Evolutionary conservation across 2,797 vertebrate species (phyloP).

Genomic region (Miichthys miiuy): DNA sequence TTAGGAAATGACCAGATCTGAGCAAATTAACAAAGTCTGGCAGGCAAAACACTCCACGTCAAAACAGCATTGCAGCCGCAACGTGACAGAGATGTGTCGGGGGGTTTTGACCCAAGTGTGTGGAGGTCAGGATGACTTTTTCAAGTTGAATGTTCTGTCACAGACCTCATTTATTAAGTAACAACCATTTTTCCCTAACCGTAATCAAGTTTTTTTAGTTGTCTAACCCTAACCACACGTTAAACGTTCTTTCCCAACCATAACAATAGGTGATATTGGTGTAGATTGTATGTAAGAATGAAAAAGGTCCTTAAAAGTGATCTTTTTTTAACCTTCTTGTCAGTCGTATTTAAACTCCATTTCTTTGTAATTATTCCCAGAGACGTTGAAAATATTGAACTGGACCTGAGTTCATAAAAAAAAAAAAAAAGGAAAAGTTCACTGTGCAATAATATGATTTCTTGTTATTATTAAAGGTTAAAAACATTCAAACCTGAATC

Average conservation of each 20-base stretch:
- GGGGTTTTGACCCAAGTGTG: not conserved
- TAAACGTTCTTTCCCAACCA: no score
- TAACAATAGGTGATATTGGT: not conserved
- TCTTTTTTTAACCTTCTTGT: not conserved
- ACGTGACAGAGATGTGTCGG: no score
- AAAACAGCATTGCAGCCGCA: no score
- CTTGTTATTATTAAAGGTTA: constrained; percentile 10
- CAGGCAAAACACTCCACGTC: no score
- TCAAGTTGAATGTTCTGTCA: not conserved
- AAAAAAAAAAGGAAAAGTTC: not conserved
- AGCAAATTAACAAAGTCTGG: no score
- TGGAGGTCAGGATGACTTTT: not conserved
- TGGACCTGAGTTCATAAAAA: not conserved
- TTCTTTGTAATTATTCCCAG: constrained; percentile 5
- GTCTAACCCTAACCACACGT: not conserved
- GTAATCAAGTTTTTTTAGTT: not conserved
- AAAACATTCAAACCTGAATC: constrained; percentile 4
- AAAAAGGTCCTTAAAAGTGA: no score
- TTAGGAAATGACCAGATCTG: no score
- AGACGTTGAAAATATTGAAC: not conserved
- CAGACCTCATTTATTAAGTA: not conserved
- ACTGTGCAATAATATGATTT: not conserved
- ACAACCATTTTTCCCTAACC: not conserved
- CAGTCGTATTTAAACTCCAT: not conserved
- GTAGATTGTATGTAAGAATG: not conserved